Base-by-base conservation (phyloP, 2,888 invertebrate species). In the Protodeltote pygarga region DNA sequence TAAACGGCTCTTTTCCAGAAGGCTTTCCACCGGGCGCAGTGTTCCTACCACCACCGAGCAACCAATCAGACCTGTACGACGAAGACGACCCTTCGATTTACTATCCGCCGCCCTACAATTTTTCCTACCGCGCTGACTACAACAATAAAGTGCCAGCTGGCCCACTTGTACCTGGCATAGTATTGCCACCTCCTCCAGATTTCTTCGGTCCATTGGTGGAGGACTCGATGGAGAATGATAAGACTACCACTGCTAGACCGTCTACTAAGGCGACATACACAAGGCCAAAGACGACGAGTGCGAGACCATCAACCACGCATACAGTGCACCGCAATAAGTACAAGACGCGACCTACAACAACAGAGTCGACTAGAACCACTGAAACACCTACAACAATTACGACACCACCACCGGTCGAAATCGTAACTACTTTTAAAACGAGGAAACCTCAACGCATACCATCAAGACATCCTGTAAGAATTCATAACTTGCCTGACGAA, bases 1-100 rank as follows among this genome's bases (percentile, higher is more conserved):
- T 92, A 79, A 93, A 93, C 86, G 92, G 93, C 82, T 91, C 92
- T 87, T 92, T 92, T 92, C 90, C 92, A 90, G 83, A 91, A 85
- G 81, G 93, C 85, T 88, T 88, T 85, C 81, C 92, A 80, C 86
- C 93, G 92, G 89, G 93, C 86, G 90, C 92, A 82, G 91, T 89
- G 68, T 93, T 92, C 85, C 93, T 93, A 87, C 93, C 93, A 92
- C 95, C 95, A 79, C 95, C 95, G 63, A 95, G 95, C 74, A 96
- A 95, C 88, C 93, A 94, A 69, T 94, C 95, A 53, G 96, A 96
- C 78, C 94, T 95, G 66, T 95, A 96, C 89, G 97, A 97, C 93
- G 97, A 96, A 90, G 97, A 97, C 89, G 97, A 97, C 93, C 97
- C 97, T 74, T 96, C 97, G 67, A 95, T 97, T 41, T 97, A 97